Conservation (phyloP, 2,113 vertebrate genomes). For the Spheniscus mendiculus region DNA sequence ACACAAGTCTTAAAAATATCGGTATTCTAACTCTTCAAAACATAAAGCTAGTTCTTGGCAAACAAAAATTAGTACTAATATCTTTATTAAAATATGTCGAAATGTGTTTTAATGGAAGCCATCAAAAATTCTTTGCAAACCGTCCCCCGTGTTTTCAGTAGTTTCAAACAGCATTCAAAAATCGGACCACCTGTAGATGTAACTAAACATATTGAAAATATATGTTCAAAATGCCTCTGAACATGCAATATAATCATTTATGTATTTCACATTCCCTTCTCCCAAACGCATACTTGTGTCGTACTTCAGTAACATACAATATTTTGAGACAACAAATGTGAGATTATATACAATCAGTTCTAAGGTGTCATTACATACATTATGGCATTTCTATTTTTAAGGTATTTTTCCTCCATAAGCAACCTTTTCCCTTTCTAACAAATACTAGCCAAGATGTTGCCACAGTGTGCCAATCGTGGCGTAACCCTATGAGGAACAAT, state of each 20-base stretch:
- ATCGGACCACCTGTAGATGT: background rate
- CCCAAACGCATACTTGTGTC: background rate
- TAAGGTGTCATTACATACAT: background rate
- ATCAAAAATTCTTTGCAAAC: background rate
- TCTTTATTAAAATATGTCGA: background rate
- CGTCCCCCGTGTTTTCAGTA: background rate
- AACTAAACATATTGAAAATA: background rate
- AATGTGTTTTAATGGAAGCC: background rate
- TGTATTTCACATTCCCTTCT: background rate
- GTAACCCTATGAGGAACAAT: background rate
- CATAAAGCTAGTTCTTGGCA: background rate
- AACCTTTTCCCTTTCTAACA: background rate
- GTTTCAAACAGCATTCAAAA: background rate
- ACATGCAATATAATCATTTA: background rate
- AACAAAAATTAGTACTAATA: background rate
- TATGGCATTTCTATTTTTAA: background rate
- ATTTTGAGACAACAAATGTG: background rate
- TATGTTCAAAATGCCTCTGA: background rate
- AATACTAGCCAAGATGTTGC: background rate
- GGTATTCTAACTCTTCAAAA: background rate
- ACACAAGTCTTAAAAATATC: background rate
- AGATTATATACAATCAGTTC: background rate
- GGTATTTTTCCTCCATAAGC: background rate
- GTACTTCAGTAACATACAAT: background rate
- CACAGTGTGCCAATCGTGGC: rapidly evolving